Evolutionary conservation across 2,888 invertebrate genomes (phyloP).

Genomic region (Heliconius charithonia): DNA sequence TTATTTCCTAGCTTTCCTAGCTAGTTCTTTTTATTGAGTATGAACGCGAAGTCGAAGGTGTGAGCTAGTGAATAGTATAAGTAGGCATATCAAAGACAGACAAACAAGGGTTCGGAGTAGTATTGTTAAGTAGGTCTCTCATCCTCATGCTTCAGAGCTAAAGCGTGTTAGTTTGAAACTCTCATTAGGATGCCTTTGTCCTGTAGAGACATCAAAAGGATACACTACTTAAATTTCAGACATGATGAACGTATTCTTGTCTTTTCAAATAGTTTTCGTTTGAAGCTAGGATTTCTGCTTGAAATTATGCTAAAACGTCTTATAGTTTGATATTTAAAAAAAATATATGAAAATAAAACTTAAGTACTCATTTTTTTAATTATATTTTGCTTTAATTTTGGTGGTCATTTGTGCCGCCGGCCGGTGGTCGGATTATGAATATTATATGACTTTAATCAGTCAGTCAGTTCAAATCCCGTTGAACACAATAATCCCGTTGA

Average conservation of each 20-base stretch:
- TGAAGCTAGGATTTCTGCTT: not conserved
- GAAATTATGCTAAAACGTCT: not conserved
- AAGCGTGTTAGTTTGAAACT: constrained; percentile 26
- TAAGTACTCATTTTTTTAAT: too few species aligned
- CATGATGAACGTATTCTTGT: constrained; percentile 19
- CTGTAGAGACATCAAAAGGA: constrained; percentile 23
- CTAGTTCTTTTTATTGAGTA: too few species aligned
- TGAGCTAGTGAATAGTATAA: not conserved
- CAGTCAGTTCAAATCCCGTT: too few species aligned
- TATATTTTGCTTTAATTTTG: not conserved
- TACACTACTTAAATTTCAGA: constrained; percentile 6
- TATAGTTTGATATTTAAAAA: not conserved
- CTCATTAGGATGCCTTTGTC: constrained; percentile 24
- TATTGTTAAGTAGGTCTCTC: constrained; percentile 12
- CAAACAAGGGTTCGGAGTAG: not conserved
- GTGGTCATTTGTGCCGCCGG: not conserved
- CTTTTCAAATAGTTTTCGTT: constrained; percentile 9
- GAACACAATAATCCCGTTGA: too few species aligned
- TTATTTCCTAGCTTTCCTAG: too few species aligned
- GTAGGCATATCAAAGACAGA: not conserved
- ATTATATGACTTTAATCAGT: too few species aligned
- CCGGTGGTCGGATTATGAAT: not conserved
- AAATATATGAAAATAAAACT: too few species aligned
- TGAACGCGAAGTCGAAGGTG: too few species aligned
- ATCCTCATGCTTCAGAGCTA: not conserved